phyloP scores from a whole-genome alignment of 2,797 vertebrate species.

The Trachurus trachurus region DNA sequence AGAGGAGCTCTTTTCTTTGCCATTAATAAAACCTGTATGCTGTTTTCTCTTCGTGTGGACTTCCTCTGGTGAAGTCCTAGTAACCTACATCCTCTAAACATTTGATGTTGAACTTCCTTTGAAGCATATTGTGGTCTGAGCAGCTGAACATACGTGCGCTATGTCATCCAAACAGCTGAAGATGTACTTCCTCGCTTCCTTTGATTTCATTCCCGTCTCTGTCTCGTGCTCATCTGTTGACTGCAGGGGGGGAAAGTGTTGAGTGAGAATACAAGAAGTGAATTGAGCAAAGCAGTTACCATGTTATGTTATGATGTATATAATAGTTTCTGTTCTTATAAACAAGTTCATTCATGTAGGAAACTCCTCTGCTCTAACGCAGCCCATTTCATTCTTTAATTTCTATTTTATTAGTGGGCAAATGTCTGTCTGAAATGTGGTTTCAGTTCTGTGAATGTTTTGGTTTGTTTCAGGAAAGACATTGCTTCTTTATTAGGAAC shows the following conservation, averaged over 20 bases:
- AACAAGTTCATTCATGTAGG: neutral
- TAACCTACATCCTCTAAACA: constrained; percentile 33
- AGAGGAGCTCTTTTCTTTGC: constrained; percentile 14
- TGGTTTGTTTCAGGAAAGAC: neutral
- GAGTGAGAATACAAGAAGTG: neutral
- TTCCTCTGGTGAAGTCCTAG: constrained; percentile 42
- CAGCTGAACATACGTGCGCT: constrained; percentile 91
- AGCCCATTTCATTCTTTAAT: neutral
- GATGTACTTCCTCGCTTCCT: constrained; percentile 99
- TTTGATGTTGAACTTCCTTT: constrained; percentile 48
- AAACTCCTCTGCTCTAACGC: too few species aligned
- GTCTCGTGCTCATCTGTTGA: constrained; percentile 97
- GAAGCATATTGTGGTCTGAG: constrained; percentile 25
- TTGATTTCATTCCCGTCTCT: constrained; percentile 99
- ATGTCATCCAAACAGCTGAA: constrained; percentile 99
- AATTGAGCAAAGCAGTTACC: constrained; percentile 9
- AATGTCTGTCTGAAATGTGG: neutral
- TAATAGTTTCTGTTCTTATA: neutral
- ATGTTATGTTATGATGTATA: neutral
- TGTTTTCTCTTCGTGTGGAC: constrained; percentile 13
- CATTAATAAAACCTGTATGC: constrained; percentile 5
- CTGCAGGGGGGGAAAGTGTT: constrained; percentile 75
- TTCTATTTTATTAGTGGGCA: neutral
- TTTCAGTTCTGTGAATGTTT: neutral
- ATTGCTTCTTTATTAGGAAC: constrained; percentile 12